These are phyloP conservation scores for Ceratoteleas bidentatus DNA, from an alignment of 1,140 invertebrate genomes.

Conservation along the genomic window DNA sequence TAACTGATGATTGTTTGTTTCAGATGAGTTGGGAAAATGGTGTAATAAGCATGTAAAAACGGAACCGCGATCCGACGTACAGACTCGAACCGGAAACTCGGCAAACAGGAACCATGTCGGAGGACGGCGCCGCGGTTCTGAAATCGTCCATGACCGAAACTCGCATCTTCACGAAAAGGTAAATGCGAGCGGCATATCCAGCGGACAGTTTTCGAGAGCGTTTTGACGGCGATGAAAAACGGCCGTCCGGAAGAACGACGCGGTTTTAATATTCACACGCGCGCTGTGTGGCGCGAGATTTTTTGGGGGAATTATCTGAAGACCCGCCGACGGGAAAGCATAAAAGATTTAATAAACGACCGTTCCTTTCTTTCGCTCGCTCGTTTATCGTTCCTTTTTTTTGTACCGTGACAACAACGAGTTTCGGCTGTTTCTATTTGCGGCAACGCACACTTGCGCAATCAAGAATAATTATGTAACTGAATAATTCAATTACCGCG, in stretches of 20 bases:
- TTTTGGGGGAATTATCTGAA: conserved; percentile 23
- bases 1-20: too few species aligned
- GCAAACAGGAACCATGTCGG: conserved; percentile 61
- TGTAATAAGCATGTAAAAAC: neutral
- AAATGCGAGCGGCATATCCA: conserved; percentile 42
- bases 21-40: too few species aligned
- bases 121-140: conserved; percentile 70
- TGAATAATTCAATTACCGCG: neutral
- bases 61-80: conserved; percentile 45
- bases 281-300: conserved; percentile 21
- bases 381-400: neutral
- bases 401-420: neutral
- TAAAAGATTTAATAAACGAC: neutral
- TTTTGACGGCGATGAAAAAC: conserved; percentile 29
- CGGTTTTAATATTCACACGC: conserved; percentile 32
- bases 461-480: neutral
- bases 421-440: neutral
- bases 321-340: neutral
- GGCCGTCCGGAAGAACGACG: conserved; percentile 21
- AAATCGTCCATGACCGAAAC: conserved; percentile 73
- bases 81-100: conserved; percentile 67
- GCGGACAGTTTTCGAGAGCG: conserved; percentile 3
- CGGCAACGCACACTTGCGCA: neutral
- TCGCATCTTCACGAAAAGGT: conserved; percentile 77
- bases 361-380: neutral